phyloP scores from a whole-genome alignment of 2,888 invertebrate genomes.

The Eucera pruinosa region DNA sequence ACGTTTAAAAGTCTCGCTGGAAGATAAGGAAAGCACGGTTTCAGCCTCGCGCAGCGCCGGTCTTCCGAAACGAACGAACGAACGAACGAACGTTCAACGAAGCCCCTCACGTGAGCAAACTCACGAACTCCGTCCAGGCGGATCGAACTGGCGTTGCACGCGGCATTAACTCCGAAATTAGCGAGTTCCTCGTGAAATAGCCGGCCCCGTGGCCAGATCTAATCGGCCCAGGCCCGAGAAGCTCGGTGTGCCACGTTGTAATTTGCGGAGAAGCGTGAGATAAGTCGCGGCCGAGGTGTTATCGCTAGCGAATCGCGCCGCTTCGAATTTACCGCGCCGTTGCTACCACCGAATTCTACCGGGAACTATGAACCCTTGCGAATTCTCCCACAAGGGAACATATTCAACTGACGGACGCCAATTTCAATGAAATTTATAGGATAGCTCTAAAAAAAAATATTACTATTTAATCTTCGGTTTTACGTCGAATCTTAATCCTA shows the following conservation, averaged over 20 bases:
- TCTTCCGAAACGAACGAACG: too few relatives aligned
- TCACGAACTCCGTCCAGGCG: slow-evolving; percentile 14
- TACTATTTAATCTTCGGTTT: too few relatives aligned
- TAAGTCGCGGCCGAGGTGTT: slow-evolving; percentile 43
- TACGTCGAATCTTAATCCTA: too few relatives aligned
- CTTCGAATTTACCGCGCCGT: slow-evolving; percentile 15
- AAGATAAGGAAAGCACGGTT: neutral
- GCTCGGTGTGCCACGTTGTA: slow-evolving; percentile 42
- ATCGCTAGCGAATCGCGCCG: slow-evolving; percentile 37
- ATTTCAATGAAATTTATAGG: too few relatives aligned
- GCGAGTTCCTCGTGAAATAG: slow-evolving; percentile 56
- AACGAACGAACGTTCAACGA: slow-evolving; percentile 24
- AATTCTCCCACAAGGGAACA: neutral
- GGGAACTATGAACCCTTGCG: neutral
- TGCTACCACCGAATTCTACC: slow-evolving; percentile 10
- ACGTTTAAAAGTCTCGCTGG: slow-evolving; percentile 4
- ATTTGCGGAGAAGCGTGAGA: slow-evolving; percentile 55
- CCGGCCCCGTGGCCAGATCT: slow-evolving; percentile 49
- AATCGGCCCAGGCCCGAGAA: slow-evolving; percentile 48
- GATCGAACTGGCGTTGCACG: too few relatives aligned
- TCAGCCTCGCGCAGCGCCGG: neutral
- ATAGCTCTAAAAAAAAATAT: too few relatives aligned
- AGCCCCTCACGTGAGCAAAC: slow-evolving; percentile 21
- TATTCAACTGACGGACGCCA: too few relatives aligned
- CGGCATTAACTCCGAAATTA: slow-evolving; percentile 63